Percentiles rank a stretch among this genome's conserved stretches.
These are phyloP conservation scores for Potorous gilbertii DNA, from an alignment of 2,797 vertebrate genomes.

Conservation along the genomic window DNA sequence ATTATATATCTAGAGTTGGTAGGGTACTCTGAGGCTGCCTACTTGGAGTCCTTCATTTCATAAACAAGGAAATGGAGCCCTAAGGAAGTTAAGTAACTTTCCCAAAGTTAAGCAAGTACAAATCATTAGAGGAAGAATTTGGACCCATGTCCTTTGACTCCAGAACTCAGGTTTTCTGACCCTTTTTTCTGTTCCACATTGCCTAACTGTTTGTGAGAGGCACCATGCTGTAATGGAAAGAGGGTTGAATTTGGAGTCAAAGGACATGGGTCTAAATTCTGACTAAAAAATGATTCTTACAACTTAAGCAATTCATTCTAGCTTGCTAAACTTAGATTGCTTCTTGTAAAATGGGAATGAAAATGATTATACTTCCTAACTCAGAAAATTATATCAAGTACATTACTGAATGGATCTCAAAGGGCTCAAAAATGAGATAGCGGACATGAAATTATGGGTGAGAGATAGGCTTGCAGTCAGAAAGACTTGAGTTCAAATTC, in stretches of 20 bases:
- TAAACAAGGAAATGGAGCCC: neutral
- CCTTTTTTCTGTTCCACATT: neutral
- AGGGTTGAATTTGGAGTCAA: neutral
- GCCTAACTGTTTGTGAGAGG: neutral
- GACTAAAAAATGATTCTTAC: neutral
- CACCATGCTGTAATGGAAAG: neutral
- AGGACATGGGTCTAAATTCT: neutral
- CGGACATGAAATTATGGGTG: too few relatives aligned
- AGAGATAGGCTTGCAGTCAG: neutral
- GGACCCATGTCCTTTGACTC: neutral
- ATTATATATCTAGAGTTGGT: neutral
- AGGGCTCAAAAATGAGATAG: too few relatives aligned
- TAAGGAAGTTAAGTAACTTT: neutral
- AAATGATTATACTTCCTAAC: neutral
- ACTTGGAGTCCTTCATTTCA: neutral
- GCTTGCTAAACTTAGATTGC: neutral
- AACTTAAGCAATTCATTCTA: neutral
- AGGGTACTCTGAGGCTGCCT: neutral
- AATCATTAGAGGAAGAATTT: neutral
- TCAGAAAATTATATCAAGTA: neutral
- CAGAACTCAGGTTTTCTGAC: neutral
- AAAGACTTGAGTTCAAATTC: neutral
- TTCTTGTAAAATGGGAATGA: neutral
- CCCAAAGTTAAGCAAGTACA: neutral
- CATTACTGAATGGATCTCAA: too few relatives aligned